phyloP scores from a whole-genome alignment of 2,888 invertebrate genomes.

The Alsophila aescularia region DNA sequence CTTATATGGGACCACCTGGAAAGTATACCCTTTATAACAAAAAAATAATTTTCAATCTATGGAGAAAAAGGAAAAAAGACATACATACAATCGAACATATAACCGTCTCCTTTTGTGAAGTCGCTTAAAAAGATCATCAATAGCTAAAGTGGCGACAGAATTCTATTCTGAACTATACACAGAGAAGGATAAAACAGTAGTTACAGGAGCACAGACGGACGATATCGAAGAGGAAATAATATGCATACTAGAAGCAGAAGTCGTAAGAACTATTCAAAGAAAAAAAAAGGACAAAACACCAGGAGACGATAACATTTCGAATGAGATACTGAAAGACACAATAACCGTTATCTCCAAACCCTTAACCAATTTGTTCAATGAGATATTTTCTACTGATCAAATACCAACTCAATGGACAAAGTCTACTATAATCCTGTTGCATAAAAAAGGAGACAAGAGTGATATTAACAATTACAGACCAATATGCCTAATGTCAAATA shows the following conservation, averaged over 20 bases:
- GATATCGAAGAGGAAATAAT: background rate
- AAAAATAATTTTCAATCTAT: too few relatives aligned
- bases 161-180: background rate
- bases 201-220: background rate
- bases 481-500: slow-evolving; percentile 20
- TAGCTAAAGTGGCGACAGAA: background rate
- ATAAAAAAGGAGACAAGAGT: slow-evolving; percentile 28
- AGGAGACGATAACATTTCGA: background rate
- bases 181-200: background rate
- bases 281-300: slow-evolving; percentile 1
- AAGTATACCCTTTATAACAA: too few relatives aligned
- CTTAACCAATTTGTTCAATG: background rate
- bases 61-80: too few relatives aligned
- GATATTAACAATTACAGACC: slow-evolving; percentile 28
- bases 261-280: background rate
- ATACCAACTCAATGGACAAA: background rate
- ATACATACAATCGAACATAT: too few relatives aligned
- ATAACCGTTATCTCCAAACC: background rate
- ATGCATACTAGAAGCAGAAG: background rate
- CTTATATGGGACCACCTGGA: too few relatives aligned
- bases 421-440: slow-evolving; percentile 19
- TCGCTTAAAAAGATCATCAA: too few relatives aligned
- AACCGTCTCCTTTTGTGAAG: too few relatives aligned
- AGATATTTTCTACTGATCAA: background rate
- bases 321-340: background rate